A percentile compares a stretch with the other conserved stretches of the same genome.
Evolutionary conservation across 2,888 invertebrate genomes (phyloP).

Genomic region (Diadegma fenestrale): DNA sequence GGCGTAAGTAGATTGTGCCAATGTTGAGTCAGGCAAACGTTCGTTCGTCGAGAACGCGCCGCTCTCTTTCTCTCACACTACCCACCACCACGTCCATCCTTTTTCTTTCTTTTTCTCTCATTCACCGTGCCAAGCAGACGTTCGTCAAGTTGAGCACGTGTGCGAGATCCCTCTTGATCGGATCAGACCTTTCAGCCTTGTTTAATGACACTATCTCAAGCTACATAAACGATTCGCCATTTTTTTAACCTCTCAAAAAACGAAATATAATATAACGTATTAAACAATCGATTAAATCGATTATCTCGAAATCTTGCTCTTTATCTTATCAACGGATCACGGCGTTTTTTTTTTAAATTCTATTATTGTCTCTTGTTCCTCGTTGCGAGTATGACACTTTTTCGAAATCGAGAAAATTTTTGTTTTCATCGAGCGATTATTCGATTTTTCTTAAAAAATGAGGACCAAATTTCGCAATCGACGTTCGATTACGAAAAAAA

Average conservation of each 20-base stretch:
- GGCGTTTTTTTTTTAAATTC: conserved; percentile 26
- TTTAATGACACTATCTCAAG: conserved; percentile 10
- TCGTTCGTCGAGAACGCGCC: conserved; percentile 7
- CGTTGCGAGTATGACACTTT: background rate
- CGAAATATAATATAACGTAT: conserved; percentile 5
- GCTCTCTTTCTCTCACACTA: conserved; percentile 8
- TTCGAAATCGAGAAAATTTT: background rate
- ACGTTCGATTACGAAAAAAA: background rate
- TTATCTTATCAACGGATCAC: conserved; percentile 56
- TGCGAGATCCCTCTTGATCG: conserved; percentile 35
- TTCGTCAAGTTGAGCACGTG: conserved; percentile 51
- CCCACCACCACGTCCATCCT: background rate
- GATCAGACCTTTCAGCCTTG: conserved; percentile 9
- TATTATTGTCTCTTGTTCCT: conserved; percentile 6
- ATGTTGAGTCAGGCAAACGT: conserved; percentile 72
- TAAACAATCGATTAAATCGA: conserved; percentile 32
- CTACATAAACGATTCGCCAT: conserved; percentile 4
- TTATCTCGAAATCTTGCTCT: conserved; percentile 14
- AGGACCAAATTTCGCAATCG: no score
- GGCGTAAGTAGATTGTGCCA: conserved; percentile 73
- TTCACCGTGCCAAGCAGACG: conserved; percentile 40
- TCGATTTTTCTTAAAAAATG: background rate
- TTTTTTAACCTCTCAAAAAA: conserved; percentile 12
- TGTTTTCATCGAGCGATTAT: background rate
- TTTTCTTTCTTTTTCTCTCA: background rate